phyloP scores from a whole-genome alignment of 2,797 vertebrate genomes.

The Enteromius fasciolatus region DNA sequence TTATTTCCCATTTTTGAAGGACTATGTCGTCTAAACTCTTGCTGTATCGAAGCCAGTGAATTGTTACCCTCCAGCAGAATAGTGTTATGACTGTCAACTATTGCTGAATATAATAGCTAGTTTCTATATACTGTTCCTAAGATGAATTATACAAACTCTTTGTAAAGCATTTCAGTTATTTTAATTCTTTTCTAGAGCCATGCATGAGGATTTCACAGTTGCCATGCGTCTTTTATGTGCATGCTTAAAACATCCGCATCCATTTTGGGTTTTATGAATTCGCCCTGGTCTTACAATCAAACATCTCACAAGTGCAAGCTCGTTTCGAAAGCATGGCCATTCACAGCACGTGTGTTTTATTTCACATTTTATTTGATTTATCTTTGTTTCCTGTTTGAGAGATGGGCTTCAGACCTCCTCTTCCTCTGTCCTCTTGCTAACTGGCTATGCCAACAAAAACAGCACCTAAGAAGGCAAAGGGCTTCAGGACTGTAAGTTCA shows the following conservation, averaged over 20 bases:
- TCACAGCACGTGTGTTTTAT: neutral
- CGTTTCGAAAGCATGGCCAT: neutral
- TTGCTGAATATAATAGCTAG: neutral
- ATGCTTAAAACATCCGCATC: conserved; percentile 57
- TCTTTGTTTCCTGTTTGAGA: conserved; percentile 81
- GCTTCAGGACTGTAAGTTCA: conserved; percentile 73
- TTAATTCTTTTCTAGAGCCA: neutral
- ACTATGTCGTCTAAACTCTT: neutral
- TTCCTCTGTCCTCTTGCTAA: conserved; percentile 77
- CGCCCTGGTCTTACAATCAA: conserved; percentile 1
- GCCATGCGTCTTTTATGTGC: conserved; percentile 38
- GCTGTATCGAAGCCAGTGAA: neutral
- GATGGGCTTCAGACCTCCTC: conserved; percentile 82
- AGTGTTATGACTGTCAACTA: conserved; percentile 25
- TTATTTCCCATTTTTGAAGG: neutral
- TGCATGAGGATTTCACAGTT: conserved; percentile 28
- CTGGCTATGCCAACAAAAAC: conserved; percentile 81
- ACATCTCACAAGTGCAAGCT: neutral
- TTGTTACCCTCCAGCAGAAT: conserved; percentile 12
- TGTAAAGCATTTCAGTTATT: neutral
- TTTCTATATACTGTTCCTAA: conserved; percentile 4
- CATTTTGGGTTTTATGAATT: conserved; percentile 63
- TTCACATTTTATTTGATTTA: conserved; percentile 54
- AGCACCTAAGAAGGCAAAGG: conserved; percentile 75
- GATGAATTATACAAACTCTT: neutral